These are phyloP conservation scores for Climacteris rufus DNA, from an alignment of 2,113 vertebrate genomes.

Conservation along the genomic window DNA sequence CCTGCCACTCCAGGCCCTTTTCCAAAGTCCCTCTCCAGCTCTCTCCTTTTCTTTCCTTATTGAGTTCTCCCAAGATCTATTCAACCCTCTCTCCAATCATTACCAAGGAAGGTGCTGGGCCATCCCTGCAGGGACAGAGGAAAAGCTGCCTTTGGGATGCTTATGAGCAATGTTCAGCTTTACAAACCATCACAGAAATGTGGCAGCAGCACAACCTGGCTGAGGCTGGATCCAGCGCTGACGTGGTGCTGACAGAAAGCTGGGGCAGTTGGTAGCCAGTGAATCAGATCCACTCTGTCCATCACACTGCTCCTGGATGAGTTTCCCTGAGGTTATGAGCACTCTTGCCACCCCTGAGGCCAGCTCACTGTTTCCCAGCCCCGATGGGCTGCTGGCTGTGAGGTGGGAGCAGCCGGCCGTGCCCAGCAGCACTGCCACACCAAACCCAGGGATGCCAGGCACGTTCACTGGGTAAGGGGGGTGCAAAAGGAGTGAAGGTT, in stretches of 20 bases:
- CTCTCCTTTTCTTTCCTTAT: not conserved
- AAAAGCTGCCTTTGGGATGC: not conserved
- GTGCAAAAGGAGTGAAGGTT: not conserved
- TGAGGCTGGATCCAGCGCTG: not conserved
- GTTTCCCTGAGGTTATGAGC: not conserved
- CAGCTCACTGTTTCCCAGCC: not conserved
- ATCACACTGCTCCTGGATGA: accelerated
- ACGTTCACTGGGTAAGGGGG: not conserved
- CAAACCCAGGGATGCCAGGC: not conserved
- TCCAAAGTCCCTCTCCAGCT: not conserved
- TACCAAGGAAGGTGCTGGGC: not conserved
- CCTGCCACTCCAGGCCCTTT: not conserved
- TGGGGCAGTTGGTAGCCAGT: not conserved
- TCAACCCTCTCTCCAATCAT: not conserved
- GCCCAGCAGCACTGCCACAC: not conserved
- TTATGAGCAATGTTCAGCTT: not conserved
- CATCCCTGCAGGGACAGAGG: not conserved
- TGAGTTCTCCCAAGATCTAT: not conserved
- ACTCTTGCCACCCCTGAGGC: not conserved
- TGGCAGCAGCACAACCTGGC: not conserved
- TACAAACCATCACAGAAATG: not conserved
- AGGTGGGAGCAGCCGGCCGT: accelerated
- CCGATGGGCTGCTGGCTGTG: accelerated
- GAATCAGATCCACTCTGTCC: not conserved
- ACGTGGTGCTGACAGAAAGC: not conserved